Percentiles rank a stretch among this genome's conserved stretches.
phyloP scores from a whole-genome alignment of 2,113 vertebrate genomes.

The Trochalopteron elliotii region DNA sequence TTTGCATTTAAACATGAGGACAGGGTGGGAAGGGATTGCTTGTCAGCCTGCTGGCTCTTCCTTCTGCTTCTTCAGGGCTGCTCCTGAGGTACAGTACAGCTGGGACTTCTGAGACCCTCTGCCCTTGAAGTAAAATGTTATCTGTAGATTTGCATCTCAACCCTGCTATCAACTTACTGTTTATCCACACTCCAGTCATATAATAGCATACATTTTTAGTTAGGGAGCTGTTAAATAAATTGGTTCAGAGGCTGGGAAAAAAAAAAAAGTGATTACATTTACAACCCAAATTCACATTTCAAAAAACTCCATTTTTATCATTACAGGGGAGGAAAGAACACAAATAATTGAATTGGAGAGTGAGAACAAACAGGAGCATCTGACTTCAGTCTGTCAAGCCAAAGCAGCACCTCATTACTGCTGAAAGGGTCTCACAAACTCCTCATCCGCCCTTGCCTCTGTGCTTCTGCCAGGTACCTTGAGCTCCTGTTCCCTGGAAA shows the following conservation, averaged over 20 bases:
- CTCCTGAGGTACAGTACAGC: background rate
- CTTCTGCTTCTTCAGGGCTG: background rate
- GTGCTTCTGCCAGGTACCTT: background rate
- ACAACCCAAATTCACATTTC: background rate
- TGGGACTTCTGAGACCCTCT: background rate
- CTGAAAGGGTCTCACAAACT: background rate
- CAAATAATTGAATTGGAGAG: background rate
- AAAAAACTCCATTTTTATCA: background rate
- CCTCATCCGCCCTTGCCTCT: background rate
- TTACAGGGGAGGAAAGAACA: background rate
- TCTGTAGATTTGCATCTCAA: background rate
- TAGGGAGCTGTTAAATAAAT: background rate
- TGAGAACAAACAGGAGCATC: background rate
- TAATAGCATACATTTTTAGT: background rate
- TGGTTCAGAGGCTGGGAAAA: background rate
- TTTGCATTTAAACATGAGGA: conserved; percentile 18
- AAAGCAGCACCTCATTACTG: background rate
- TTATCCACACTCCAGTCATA: background rate
- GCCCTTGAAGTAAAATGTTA: background rate
- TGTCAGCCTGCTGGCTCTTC: background rate
- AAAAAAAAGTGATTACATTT: background rate
- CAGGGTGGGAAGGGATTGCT: background rate
- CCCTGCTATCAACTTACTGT: background rate
- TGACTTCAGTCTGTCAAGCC: background rate
- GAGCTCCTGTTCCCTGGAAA: background rate